These are phyloP conservation scores for Synanthedon vespiformis DNA, from an alignment of 2,888 invertebrate genomes.

Conservation along the genomic window DNA sequence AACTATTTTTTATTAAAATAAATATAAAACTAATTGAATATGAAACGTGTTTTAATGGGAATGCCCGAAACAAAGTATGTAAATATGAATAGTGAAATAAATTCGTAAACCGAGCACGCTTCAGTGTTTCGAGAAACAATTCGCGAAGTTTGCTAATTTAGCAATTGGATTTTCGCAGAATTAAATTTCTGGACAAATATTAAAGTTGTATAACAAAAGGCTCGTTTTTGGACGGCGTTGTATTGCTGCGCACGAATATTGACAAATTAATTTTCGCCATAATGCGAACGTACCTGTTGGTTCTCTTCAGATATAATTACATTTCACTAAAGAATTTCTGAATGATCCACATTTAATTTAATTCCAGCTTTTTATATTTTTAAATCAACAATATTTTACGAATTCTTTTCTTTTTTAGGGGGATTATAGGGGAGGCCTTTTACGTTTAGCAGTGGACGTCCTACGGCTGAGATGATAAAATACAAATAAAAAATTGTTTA, in stretches of 20 bases:
- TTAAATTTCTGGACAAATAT: slow-evolving; percentile 14
- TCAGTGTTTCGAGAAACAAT: neutral
- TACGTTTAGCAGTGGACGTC: no score
- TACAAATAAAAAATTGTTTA: no score
- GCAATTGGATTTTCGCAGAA: slow-evolving; percentile 9
- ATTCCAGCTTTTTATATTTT: no score
- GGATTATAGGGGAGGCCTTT: no score
- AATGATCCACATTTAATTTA: no score
- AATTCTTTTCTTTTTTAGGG: no score
- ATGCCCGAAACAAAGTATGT: neutral
- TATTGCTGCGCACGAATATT: neutral
- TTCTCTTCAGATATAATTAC: no score
- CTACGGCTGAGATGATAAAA: no score
- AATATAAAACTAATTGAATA: no score
- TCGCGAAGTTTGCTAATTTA: slow-evolving; percentile 8
- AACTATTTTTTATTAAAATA: no score
- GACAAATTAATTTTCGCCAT: slow-evolving; percentile 1
- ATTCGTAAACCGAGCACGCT: neutral
- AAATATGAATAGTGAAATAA: neutral
- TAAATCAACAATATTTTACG: no score
- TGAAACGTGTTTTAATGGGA: neutral
- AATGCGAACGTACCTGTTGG: neutral
- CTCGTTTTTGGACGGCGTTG: neutral
- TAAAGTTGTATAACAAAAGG: slow-evolving; percentile 11
- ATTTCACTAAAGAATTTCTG: no score